phyloP scores from a whole-genome alignment of 1,140 invertebrate genomes.

The Philopotamus ludificatus region DNA sequence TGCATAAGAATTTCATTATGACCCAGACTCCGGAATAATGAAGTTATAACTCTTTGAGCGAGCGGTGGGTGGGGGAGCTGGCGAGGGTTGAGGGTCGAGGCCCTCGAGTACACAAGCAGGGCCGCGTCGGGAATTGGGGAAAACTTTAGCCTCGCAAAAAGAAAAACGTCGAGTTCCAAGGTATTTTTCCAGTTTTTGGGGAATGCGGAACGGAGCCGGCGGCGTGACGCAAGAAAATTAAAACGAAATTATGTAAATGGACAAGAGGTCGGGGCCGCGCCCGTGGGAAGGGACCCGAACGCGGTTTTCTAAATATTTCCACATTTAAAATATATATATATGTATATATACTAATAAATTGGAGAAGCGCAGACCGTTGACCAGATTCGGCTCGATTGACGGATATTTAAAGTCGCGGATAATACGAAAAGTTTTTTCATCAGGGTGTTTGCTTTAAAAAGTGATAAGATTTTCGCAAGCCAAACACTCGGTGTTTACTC shows the following conservation, averaged over 20 bases:
- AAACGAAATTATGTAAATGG: constrained; percentile 27
- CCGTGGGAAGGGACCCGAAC: neutral
- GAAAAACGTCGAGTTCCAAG: neutral
- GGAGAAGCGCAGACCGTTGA: too few relatives aligned
- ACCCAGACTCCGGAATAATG: constrained; percentile 35
- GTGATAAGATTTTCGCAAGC: neutral
- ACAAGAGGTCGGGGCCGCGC: constrained; percentile 3
- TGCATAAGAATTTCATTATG: constrained; percentile 40
- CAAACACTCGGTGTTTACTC: constrained; percentile 3
- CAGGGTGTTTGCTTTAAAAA: constrained; percentile 3
- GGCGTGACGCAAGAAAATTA: constrained; percentile 19
- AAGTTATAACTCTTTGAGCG: constrained; percentile 39
- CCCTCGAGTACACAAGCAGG: neutral
- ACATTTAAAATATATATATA: too few relatives aligned
- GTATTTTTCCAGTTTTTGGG: neutral
- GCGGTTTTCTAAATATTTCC: too few relatives aligned
- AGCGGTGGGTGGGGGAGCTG: constrained; percentile 6
- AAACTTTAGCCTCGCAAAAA: neutral
- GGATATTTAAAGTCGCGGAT: too few relatives aligned
- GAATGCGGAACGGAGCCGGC: neutral
- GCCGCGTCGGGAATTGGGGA: neutral
- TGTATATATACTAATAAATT: too few relatives aligned
- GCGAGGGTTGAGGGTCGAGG: neutral
- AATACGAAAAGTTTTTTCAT: constrained; percentile 12
- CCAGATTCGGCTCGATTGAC: too few relatives aligned